Base-by-base conservation (phyloP, 2,113 vertebrate genomes). In the Rhinolophus ferrumequinum region DNA sequence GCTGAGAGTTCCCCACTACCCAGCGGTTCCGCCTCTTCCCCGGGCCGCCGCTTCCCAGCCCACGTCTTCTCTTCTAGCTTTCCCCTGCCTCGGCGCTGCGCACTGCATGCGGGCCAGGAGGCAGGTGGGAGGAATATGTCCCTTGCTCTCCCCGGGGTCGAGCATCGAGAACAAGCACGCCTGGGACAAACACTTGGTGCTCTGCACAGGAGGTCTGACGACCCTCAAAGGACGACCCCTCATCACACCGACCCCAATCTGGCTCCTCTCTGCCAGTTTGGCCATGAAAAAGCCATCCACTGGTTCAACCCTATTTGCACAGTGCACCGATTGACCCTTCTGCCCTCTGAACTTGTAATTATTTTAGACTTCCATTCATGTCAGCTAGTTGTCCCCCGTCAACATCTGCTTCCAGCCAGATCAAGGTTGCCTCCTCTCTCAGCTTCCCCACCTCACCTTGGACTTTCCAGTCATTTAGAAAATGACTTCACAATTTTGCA, bases 301-400 rank as follows among this genome's bases (percentile, higher is more conserved):
- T 89, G 15, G 0, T 41, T 93, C 47, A 88, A n/a, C 62, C 73
- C 72, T 79, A 9, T 52, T 87, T 92, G 76, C 41, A 79, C 52
- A 75, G 50, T 83, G 93, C 50, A 67, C 38, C 0, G 4, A 84
- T 33, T 69, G 44, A 70, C 69, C 70, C 72, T 91, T 95, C 64
- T 81, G 50, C 60, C 79, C 58, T 89, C 93, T 56, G 85, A 0
- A 3, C 82, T 92, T 92, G 41, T 94, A 80, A 90, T 88, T 76
- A 75, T 90, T 90, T 92, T 66, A 90, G 87, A 95, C 72, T 38
- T 88, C 33, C 28, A 4, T 83, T 47, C 83, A 58, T 58, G 58
- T 75, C 50, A 54, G 47, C 72, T 77, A 64, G 30, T 70, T 60
- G 19, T 64, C 26, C 58, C 13, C 56, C 30, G 26, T 50, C 69